Percentiles rank a stretch among this genome's conserved stretches.
These are phyloP conservation scores for Merops nubicus DNA, from an alignment of 2,113 vertebrate genomes.

Conservation along the genomic window DNA sequence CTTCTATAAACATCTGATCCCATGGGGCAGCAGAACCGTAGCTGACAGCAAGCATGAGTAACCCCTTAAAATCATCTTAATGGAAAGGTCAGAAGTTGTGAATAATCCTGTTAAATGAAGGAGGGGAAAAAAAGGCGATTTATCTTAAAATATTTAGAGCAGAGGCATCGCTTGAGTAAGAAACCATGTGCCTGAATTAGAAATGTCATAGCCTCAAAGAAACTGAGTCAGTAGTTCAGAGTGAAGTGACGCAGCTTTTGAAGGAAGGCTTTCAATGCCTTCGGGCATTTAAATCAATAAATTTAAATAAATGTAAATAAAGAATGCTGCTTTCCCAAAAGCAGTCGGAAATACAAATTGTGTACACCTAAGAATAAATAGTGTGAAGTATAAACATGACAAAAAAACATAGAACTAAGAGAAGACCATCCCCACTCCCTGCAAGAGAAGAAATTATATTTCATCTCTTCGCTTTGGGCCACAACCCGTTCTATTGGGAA, in stretches of 20 bases:
- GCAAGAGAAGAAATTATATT: background rate
- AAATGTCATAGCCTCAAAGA: constrained; percentile 25
- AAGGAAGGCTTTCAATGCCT: no score
- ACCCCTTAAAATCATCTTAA: background rate
- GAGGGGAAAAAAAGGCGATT: background rate
- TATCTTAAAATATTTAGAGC: background rate
- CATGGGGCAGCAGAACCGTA: background rate
- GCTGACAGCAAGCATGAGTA: background rate
- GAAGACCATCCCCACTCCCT: background rate
- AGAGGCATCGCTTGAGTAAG: background rate
- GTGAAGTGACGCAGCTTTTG: background rate
- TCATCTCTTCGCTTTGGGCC: background rate
- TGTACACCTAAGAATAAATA: background rate
- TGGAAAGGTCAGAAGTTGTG: background rate
- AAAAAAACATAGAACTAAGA: background rate
- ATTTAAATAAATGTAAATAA: no score
- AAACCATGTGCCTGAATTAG: background rate
- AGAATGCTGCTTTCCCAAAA: background rate
- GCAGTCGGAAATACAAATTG: background rate
- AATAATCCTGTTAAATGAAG: background rate
- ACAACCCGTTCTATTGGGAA: background rate
- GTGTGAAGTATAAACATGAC: background rate
- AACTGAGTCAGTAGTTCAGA: constrained; percentile 12
- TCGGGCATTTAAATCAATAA: no score
- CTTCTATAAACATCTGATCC: background rate